Percentiles rank a stretch among this genome's conserved stretches.
Conservation (phyloP, 2,797 vertebrate genomes). For the Setipinna tenuifilis region DNA sequence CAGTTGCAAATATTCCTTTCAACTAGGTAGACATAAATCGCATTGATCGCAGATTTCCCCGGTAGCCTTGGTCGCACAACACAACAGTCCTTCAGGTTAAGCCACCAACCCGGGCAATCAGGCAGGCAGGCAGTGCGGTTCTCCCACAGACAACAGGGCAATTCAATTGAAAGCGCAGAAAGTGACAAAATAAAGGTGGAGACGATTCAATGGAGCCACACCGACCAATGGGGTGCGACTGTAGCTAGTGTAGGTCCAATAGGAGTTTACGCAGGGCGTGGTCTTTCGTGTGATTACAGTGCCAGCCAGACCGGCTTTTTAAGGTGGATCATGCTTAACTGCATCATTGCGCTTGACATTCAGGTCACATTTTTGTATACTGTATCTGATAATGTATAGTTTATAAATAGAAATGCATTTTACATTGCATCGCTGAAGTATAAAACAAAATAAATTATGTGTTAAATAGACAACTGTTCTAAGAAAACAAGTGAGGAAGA, state of each 20-base stretch:
- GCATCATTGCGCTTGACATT: not conserved
- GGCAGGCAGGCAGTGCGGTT: constrained; percentile 1
- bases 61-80: not conserved
- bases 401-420: not conserved
- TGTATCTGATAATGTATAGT: not conserved
- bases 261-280: constrained; percentile 59
- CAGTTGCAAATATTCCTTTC: constrained; percentile 2
- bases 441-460: too few species aligned
- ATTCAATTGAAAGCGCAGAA: constrained; percentile 75
- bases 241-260: constrained; percentile 65
- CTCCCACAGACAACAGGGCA: constrained; percentile 57
- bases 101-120: not conserved
- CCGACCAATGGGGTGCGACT: constrained; percentile 66
- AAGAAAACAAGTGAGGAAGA: too few species aligned
- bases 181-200: constrained; percentile 81
- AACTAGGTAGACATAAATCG: not conserved
- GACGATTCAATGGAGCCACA: constrained; percentile 67
- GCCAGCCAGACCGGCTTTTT: constrained; percentile 48
- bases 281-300: constrained; percentile 30
- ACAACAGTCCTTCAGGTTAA: not conserved
- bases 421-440: too few species aligned
- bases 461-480: too few species aligned
- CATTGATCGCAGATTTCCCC: not conserved
- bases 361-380: not conserved
- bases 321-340: constrained; percentile 61